phyloP scores from a whole-genome alignment of 92 coral and sea anemone genomes.

The Pocillopora meandrina region DNA sequence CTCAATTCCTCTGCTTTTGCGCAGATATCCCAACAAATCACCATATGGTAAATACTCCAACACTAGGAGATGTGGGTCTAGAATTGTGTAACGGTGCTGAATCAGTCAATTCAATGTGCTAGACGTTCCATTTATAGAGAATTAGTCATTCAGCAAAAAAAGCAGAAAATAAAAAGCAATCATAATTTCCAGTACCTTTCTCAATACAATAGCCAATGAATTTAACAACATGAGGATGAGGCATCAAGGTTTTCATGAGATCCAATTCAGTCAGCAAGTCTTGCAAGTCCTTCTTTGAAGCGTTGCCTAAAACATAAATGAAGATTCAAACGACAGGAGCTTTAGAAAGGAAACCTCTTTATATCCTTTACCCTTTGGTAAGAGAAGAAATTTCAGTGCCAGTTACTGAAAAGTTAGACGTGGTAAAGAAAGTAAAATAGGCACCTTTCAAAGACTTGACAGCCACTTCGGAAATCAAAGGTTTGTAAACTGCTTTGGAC shows the following conservation, averaged over 20 bases:
- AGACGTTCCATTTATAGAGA: not conserved
- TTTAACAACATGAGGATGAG: conserved; percentile 64
- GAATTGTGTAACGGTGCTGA: not conserved
- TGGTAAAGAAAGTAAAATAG: not conserved
- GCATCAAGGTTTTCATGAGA: conserved; percentile 62
- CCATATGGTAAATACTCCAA: conserved; percentile 69
- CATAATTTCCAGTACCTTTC: not conserved
- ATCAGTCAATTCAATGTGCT: not conserved
- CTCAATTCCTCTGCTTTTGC: conserved; percentile 65
- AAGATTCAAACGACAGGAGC: not conserved
- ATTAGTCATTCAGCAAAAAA: not conserved
- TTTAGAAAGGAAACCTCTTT: not conserved
- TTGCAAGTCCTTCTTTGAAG: conserved; percentile 35
- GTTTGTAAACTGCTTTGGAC: conserved; percentile 47
- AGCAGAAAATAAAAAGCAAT: not conserved
- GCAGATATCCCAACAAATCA: conserved; percentile 70
- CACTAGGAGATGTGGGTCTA: conserved; percentile 17
- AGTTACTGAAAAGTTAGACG: no score
- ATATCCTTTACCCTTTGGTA: not conserved
- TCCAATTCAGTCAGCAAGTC: conserved; percentile 66
- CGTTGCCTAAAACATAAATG: not conserved
- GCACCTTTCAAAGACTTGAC: no score
- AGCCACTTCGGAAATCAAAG: no score
- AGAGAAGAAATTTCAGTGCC: not conserved
- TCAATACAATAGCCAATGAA: conserved; percentile 65